Evolutionary conservation across 2,888 invertebrate genomes (phyloP).

Genomic region (Idaea biselata): DNA sequence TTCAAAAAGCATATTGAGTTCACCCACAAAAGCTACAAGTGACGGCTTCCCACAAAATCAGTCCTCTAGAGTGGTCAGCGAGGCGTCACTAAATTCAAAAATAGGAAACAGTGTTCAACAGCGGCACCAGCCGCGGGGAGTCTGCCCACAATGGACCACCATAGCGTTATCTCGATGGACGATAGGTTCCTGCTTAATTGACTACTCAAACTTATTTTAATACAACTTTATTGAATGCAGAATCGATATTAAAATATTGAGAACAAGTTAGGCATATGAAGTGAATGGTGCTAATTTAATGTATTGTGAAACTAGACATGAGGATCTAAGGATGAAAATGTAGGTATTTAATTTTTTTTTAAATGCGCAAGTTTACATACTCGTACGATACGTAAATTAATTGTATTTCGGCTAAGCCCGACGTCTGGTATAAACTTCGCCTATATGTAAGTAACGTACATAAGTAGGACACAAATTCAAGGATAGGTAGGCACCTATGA

Average conservation of each 20-base stretch:
- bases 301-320: conserved; percentile 17
- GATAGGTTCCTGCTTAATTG: conserved; percentile 78
- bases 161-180: conserved; percentile 76
- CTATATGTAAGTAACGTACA: too few relatives aligned
- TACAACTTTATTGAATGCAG: conserved; percentile 66
- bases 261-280: conserved; percentile 12
- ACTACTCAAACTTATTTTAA: conserved; percentile 77
- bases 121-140: conserved; percentile 58
- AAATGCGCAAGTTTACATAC: too few relatives aligned
- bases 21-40: conserved; percentile 28
- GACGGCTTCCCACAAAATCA: conserved; percentile 68
- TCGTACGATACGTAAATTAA: too few relatives aligned
- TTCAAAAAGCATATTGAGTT: neutral
- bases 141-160: conserved; percentile 75
- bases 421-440: too few relatives aligned
- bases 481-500: too few relatives aligned
- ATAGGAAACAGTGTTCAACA: conserved; percentile 65
- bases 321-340: too few relatives aligned
- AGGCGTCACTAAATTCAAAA: conserved; percentile 67
- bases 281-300: conserved; percentile 35
- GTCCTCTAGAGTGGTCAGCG: conserved; percentile 62
- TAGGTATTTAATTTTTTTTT: too few relatives aligned
- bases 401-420: too few relatives aligned
- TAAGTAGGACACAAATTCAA: too few relatives aligned
- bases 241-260: conserved; percentile 40